phyloP scores from a whole-genome alignment of 2,113 vertebrate species.

The Thinocorus orbignyianus region DNA sequence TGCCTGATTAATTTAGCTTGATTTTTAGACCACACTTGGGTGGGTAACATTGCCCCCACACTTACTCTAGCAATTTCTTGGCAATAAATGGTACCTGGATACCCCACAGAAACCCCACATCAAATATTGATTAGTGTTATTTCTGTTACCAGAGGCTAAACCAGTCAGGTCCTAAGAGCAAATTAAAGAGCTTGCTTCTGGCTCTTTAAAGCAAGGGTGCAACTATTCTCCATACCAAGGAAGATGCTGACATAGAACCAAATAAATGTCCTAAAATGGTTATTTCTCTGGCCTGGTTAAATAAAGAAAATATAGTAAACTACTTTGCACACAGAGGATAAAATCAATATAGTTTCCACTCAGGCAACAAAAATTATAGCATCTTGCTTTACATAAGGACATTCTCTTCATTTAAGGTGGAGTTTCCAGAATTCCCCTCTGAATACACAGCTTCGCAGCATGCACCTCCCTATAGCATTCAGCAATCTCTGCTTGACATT shows the following conservation, averaged over 20 bases:
- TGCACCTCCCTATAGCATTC: slow-evolving; percentile 56
- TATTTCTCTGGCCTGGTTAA: background rate
- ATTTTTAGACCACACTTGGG: background rate
- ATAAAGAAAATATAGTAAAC: background rate
- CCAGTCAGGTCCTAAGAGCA: background rate
- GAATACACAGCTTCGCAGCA: background rate
- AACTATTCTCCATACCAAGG: background rate
- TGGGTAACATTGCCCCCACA: background rate
- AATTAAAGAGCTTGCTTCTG: background rate
- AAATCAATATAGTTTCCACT: slow-evolving; percentile 29
- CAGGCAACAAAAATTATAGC: background rate
- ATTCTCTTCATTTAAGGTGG: background rate
- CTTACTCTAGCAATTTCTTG: background rate
- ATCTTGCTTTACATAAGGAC: background rate
- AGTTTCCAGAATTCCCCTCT: background rate
- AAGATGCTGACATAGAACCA: slow-evolving; percentile 8
- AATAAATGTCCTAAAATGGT: background rate
- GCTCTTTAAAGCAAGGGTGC: background rate
- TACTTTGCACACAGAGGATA: background rate
- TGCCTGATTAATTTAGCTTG: background rate
- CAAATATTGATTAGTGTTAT: slow-evolving; percentile 17
- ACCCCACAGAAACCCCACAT: slow-evolving; percentile 34
- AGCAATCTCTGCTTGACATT: slow-evolving; percentile 68
- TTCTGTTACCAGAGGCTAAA: background rate
- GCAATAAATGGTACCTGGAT: slow-evolving; percentile 38